Evolutionary conservation across 92 coral and sea anemone genomes (phyloP), one percentile per base, ranked within the genome.

Genomic region (Parazoanthus swiftii): DNA sequence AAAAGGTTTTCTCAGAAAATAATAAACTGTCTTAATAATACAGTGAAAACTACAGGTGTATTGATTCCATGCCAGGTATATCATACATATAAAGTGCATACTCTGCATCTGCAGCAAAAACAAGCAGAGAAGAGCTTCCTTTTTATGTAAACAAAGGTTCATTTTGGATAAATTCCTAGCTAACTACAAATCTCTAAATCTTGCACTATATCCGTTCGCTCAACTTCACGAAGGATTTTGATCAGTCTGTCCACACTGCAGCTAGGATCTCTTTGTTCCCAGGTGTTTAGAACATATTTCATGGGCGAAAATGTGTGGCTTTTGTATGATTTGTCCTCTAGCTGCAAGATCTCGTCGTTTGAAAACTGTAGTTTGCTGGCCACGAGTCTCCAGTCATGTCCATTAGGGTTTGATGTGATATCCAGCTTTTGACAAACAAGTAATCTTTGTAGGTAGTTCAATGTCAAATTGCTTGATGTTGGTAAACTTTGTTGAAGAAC

Each of bases 211-310:
- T 96, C 99, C 23, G 72, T 80, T 71, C 99, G 86, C 78, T 92
- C 92, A 50, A 95, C 66, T 25, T 91, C 90, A 65, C 74, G 38
- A 76, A 96, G 91, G 66, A 93, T 91, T 4, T 77, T 77, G 3
- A 90, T 81, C 46, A 96, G 81, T 88, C 88, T 89, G 5, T 91
- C 91, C 33, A 93, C 44, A 68, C 88, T 88, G 81, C 96, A 95
- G 16, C 83, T 85, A 10, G 93, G 91, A n/a, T 93, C 95, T 83
- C 90, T 91, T 67, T 95, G 95, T 74, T 91, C 92, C 99, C 99
- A 96, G 2, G 51, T 82, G 6, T 86, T 76, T 0, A 96, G 91
- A 72, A 96, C 89, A 16, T 75, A 77, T 58, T 91, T 94, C 88
- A 93, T 96, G 14, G 99, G 99, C 46, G 99, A 96, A 71, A 93